Evolutionary conservation across 2,888 invertebrate genomes (phyloP).

Genomic region (Hypena proboscidalis): DNA sequence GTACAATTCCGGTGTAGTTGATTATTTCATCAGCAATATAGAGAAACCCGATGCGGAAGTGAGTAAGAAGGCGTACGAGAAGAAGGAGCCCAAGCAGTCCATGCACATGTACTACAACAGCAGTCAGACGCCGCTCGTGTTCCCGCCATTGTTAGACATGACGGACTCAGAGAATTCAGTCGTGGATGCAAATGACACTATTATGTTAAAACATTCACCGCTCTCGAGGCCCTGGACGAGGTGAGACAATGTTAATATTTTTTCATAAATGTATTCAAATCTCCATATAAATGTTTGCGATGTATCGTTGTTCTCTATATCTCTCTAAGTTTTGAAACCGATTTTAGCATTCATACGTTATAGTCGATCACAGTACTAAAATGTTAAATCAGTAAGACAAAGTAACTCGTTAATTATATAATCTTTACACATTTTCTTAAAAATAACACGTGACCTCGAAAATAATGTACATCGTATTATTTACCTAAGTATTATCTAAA

Average conservation of each 20-base stretch:
- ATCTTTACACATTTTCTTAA: too few species aligned
- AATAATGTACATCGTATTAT: too few species aligned
- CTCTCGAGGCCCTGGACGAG: constrained; percentile 75
- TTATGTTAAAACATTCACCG: constrained; percentile 71
- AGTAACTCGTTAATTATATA: too few species aligned
- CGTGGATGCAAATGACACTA: constrained; percentile 68
- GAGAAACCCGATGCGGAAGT: constrained; percentile 61
- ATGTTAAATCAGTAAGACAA: too few species aligned
- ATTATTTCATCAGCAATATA: constrained; percentile 80
- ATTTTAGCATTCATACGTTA: too few species aligned
- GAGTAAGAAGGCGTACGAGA: constrained; percentile 48
- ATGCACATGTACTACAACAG: constrained; percentile 59
- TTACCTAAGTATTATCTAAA: too few species aligned
- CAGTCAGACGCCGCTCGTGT: constrained; percentile 60
- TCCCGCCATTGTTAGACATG: constrained; percentile 65
- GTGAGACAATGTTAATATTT: constrained; percentile 49
- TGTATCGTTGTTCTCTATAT: neutral
- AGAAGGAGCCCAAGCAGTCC: constrained; percentile 52
- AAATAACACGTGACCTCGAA: too few species aligned
- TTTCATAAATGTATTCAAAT: constrained; percentile 1
- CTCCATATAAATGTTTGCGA: constrained; percentile 1
- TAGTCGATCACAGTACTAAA: too few species aligned
- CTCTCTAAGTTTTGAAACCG: too few species aligned
- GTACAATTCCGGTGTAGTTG: constrained; percentile 94
- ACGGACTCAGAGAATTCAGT: constrained; percentile 49